Evolutionary conservation across 2,113 vertebrate genomes (phyloP).

Genomic region (Anguilla rostrata): DNA sequence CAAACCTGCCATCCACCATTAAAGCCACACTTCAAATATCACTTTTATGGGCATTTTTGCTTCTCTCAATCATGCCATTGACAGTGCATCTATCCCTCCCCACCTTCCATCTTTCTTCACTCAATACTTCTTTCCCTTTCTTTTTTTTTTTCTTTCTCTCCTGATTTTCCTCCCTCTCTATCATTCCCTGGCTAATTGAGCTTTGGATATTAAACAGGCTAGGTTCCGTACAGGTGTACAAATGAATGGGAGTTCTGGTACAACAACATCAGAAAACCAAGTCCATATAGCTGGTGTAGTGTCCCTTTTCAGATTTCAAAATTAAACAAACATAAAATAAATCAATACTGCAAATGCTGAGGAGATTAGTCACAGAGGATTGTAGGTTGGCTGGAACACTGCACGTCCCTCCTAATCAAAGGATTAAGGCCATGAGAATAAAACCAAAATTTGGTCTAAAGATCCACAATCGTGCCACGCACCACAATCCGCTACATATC

Average conservation of each 20-base stretch:
- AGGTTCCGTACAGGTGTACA: neutral
- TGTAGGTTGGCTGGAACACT: constrained; percentile 47
- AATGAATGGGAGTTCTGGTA: neutral
- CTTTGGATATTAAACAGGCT: neutral
- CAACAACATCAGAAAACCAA: too few relatives aligned
- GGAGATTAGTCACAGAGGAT: constrained; percentile 50
- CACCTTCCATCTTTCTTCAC: too few relatives aligned
- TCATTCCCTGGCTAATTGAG: neutral
- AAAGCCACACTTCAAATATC: too few relatives aligned
- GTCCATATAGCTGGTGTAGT: neutral
- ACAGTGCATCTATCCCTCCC: too few relatives aligned
- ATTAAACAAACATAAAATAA: neutral
- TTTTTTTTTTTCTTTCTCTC: neutral
- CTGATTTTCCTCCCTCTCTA: neutral
- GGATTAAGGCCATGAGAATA: constrained; percentile 52
- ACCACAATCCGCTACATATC: neutral
- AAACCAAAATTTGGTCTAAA: constrained; percentile 39
- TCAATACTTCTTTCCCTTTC: too few relatives aligned
- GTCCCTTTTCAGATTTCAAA: neutral
- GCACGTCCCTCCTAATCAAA: constrained; percentile 62
- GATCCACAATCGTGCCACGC: constrained; percentile 21
- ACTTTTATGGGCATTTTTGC: too few relatives aligned
- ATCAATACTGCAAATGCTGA: constrained; percentile 15
- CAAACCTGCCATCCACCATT: too few relatives aligned
- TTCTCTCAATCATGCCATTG: too few relatives aligned